These are phyloP conservation scores for Acleris cristana DNA, from an alignment of 2,888 invertebrate species.

Conservation along the genomic window DNA sequence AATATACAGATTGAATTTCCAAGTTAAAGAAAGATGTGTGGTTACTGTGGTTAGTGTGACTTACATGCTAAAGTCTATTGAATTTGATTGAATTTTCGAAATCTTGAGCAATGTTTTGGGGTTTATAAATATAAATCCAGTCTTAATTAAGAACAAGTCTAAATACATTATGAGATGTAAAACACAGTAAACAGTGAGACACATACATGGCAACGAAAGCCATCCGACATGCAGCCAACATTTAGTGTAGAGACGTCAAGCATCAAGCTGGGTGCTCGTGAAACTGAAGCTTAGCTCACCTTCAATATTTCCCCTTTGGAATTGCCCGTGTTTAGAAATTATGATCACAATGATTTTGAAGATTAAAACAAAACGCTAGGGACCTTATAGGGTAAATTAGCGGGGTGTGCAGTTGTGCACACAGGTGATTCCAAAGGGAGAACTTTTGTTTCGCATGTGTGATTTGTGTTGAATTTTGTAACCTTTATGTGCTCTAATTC, in stretches of 20 bases:
- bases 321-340: slow-evolving; percentile 17
- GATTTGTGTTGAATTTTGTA: slow-evolving; percentile 22
- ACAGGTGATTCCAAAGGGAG: slow-evolving; percentile 25
- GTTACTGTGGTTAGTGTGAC: slow-evolving; percentile 7
- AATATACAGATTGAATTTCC: neutral
- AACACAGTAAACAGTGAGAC: slow-evolving; percentile 26
- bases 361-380: neutral
- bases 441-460: slow-evolving; percentile 7
- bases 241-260: slow-evolving; percentile 53
- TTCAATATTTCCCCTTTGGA: slow-evolving; percentile 41
- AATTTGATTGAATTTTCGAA: neutral
- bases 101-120: neutral
- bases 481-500: slow-evolving; percentile 29
- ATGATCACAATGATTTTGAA: neutral
- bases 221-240: slow-evolving; percentile 62
- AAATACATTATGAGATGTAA: slow-evolving; percentile 27
- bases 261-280: slow-evolving; percentile 55
- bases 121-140: neutral
- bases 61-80: slow-evolving; percentile 4
- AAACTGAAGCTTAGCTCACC: slow-evolving; percentile 55
- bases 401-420: neutral
- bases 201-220: slow-evolving; percentile 39
- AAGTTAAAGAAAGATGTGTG: neutral
- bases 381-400: neutral
- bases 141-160: slow-evolving; percentile 20